Evolutionary conservation across 1,140 invertebrate genomes (phyloP), one percentile per base, ranked within the genome.

Genomic region (Drosophila takahashii): DNA sequence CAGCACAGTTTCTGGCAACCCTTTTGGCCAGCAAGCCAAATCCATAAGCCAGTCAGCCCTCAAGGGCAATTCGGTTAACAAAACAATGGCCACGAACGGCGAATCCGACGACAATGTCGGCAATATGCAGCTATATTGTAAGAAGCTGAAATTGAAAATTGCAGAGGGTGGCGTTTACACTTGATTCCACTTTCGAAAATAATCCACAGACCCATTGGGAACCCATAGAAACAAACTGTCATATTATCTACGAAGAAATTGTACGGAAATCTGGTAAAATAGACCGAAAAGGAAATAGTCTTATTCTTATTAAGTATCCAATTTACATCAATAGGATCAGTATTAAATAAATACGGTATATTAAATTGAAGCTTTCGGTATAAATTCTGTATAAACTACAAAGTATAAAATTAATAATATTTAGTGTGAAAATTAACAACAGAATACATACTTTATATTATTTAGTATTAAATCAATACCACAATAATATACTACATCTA

Each of bases 31-130:
- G 29, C 59, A 36, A 66, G 41, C 60, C 59, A 51, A 74, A 75
- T 57, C 72, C 72, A 74, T 74, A 75, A 75, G 72, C 72, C 59
- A 75, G 64, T 22, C 8, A 29, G 32, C 39, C 71, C 45, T 76
- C 72, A 76, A 76, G 72, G 72, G 32, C 71, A 76, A 75, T 75
- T 75, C 60, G 53, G 72, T 75, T 75, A 75, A 53, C 72, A 36
- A 75, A 72, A 75, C 72, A 75, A 75, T 57, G 59, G 70, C 44
- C 32, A 9, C 26, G 13, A 42, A 39, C 47, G 22, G 22, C 37
- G 18, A 62, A 44, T 18, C 1, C 27, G 18, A 42, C 27, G 26
- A 66, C 29, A 56, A 53, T 51, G 59, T 62, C 44, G 59, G 29
- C 52, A 39, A 62, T 34, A 56, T 41, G 57, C 56, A 60, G n/a